Conservation (phyloP, 1,140 invertebrate genomes). For the Diachasma alloeum region DNA sequence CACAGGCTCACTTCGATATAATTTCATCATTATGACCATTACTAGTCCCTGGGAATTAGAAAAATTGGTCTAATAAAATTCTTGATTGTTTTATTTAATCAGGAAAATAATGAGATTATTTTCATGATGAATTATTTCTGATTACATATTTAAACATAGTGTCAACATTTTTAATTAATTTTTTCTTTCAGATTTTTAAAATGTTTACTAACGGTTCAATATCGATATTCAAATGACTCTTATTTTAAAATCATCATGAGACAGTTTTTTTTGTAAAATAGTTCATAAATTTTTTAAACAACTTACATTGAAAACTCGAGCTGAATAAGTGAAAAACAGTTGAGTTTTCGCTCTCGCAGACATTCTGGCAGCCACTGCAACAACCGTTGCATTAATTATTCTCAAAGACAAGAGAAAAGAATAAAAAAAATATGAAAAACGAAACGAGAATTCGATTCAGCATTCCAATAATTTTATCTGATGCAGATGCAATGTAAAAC, state of each 20-base stretch:
- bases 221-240: too few species aligned
- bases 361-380: slow-evolving; percentile 29
- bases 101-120: slow-evolving; percentile 18
- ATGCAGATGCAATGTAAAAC: too few species aligned
- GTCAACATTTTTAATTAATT: neutral
- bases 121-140: too few species aligned
- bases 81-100: neutral
- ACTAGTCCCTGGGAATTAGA: slow-evolving; percentile 42
- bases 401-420: neutral
- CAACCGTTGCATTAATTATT: neutral
- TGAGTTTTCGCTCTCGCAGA: slow-evolving; percentile 27
- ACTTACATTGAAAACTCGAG: slow-evolving; percentile 44
- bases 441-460: too few species aligned
- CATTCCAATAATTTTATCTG: too few species aligned
- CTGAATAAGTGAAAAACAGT: slow-evolving; percentile 33
- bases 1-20: slow-evolving; percentile 52
- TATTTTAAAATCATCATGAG: too few species aligned
- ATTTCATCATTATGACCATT: slow-evolving; percentile 41
- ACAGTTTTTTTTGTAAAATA: neutral
- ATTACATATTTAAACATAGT: too few species aligned
- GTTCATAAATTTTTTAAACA: slow-evolving; percentile 18
- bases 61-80: slow-evolving; percentile 10
- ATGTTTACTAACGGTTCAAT: too few species aligned
- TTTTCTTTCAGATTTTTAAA: too few species aligned
- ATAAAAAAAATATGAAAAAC: neutral